phyloP scores from a whole-genome alignment of 2,797 vertebrate species.

The Xenops minutus region DNA sequence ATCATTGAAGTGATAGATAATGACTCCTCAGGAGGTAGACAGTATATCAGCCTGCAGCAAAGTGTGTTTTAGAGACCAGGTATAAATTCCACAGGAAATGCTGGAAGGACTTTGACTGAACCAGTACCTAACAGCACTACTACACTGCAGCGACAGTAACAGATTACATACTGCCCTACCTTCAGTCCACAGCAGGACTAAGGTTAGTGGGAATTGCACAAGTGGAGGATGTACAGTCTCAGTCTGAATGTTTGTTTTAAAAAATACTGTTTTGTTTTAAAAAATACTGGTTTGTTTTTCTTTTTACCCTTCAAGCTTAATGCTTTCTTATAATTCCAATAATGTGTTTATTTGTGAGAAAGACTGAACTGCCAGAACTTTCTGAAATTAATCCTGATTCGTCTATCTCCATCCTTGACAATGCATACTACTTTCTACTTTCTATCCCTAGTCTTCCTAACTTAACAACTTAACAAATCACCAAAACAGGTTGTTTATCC shows the following conservation, averaged over 20 bases:
- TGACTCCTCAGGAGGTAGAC: slow-evolving; percentile 20
- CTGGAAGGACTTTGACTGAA: neutral
- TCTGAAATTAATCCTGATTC: neutral
- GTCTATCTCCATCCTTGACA: neutral
- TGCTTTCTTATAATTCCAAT: neutral
- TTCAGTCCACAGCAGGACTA: neutral
- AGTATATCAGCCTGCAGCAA: neutral
- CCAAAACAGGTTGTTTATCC: neutral
- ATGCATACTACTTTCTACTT: neutral
- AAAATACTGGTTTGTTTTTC: no score
- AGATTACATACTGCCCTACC: neutral
- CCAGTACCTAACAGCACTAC: neutral
- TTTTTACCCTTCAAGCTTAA: neutral
- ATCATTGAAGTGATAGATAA: slow-evolving; percentile 61
- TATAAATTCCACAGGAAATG: neutral
- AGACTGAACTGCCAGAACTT: neutral
- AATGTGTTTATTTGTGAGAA: neutral
- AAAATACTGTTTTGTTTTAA: neutral
- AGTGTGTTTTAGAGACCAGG: neutral
- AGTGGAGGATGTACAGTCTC: neutral
- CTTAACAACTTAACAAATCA: neutral
- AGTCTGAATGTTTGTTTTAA: neutral
- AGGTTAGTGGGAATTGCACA: neutral
- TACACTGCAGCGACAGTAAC: neutral
- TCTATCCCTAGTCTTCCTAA: neutral